Percentiles rank a stretch among this genome's conserved stretches.
Evolutionary conservation across 2,797 vertebrate species (phyloP).

Genomic region (Masticophis lateralis): DNA sequence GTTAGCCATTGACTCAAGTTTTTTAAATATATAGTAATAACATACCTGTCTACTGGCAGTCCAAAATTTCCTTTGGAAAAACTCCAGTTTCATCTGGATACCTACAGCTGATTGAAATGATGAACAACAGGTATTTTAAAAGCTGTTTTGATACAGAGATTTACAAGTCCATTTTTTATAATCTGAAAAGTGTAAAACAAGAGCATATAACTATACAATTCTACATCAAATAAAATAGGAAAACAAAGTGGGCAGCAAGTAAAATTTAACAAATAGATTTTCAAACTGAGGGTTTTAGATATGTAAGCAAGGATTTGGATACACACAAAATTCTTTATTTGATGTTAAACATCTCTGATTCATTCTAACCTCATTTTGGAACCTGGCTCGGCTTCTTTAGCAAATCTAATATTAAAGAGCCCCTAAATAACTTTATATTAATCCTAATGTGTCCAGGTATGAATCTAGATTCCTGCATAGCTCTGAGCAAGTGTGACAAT

Average conservation of each 20-base stretch:
- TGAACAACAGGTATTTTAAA: constrained; percentile 46
- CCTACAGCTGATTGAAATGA: constrained; percentile 87
- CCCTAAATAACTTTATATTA: neutral
- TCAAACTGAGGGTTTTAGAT: neutral
- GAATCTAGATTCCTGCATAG: neutral
- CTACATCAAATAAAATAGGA: neutral
- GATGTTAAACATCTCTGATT: neutral
- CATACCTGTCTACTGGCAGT: constrained; percentile 97
- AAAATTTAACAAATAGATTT: neutral
- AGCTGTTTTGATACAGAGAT: constrained; percentile 11
- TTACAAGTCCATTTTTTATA: constrained; percentile 34
- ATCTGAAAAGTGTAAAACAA: neutral
- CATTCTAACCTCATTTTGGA: neutral
- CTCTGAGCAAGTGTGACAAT: neutral
- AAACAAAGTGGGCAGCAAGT: neutral
- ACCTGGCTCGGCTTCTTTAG: neutral
- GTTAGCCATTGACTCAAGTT: neutral
- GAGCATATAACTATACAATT: neutral
- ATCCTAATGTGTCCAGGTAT: neutral
- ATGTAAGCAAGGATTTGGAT: neutral
- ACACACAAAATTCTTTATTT: neutral
- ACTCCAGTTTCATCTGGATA: constrained; percentile 99
- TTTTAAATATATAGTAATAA: constrained; percentile 32
- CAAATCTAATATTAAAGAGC: neutral
- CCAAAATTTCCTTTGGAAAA: constrained; percentile 98